Evolutionary conservation across 2,888 invertebrate genomes (phyloP).

Genomic region (Bombylius discolor): DNA sequence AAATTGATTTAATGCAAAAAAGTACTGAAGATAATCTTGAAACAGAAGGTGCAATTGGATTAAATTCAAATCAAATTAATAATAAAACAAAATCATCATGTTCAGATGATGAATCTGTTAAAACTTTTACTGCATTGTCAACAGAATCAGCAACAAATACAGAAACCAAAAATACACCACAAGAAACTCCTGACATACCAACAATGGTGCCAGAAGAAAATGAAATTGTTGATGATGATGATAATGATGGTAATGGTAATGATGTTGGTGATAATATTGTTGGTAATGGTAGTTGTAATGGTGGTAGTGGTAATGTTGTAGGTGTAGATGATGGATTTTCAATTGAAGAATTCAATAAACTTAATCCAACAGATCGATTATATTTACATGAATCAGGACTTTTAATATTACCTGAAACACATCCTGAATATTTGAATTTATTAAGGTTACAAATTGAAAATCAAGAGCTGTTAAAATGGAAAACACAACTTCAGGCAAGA

Average conservation of each 20-base stretch:
- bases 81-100: conserved; percentile 15
- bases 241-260: not conserved
- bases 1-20: conserved; percentile 37
- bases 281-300: not conserved
- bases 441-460: conserved; percentile 51
- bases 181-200: conserved; percentile 17
- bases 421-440: conserved; percentile 42
- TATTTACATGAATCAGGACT: conserved; percentile 25
- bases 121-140: conserved; percentile 15
- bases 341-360: not conserved
- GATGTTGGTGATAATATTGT: not conserved
- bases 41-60: conserved; percentile 10
- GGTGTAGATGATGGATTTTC: no score
- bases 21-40: conserved; percentile 35
- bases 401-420: conserved; percentile 41
- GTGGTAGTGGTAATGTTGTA: no score
- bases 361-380: conserved; percentile 14
- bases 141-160: conserved; percentile 19
- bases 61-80: conserved; percentile 1
- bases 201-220: conserved; percentile 14
- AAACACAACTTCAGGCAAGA: conserved; percentile 52
- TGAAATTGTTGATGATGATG: conserved; percentile 10
- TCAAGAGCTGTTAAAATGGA: conserved; percentile 51
- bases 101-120: conserved; percentile 21
- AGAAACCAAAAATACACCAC: conserved; percentile 18